Conservation (phyloP, 2,888 invertebrate genomes). For the Leistus spinibarbis region DNA sequence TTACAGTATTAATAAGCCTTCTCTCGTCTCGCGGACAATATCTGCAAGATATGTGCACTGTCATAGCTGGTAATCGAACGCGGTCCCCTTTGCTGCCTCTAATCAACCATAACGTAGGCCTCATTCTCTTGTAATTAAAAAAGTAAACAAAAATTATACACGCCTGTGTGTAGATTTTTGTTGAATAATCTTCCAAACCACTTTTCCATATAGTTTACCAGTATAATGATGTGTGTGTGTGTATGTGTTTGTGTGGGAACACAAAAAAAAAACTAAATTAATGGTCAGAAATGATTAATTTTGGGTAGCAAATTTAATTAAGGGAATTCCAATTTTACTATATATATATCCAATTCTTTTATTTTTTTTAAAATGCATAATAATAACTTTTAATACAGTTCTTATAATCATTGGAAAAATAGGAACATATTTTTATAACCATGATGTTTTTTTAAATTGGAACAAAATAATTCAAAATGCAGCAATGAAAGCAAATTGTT, state of each 20-base stretch:
- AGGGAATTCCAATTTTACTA: too few species aligned
- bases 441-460: too few species aligned
- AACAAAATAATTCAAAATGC: too few species aligned
- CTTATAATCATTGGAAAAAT: too few species aligned
- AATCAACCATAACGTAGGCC: conserved; percentile 45
- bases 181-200: conserved; percentile 24
- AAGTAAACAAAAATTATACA: conserved; percentile 46
- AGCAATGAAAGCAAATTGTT: too few species aligned
- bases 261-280: too few species aligned
- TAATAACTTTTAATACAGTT: too few species aligned
- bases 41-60: conserved; percentile 46
- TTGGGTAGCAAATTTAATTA: conserved; percentile 26
- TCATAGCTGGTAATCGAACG: conserved; percentile 50
- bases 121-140: conserved; percentile 47
- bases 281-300: conserved; percentile 19
- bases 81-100: conserved; percentile 44
- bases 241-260: too few species aligned
- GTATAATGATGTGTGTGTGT: too few species aligned
- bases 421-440: too few species aligned
- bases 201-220: conserved; percentile 25
- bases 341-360: too few species aligned
- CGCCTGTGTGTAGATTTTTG: conserved; percentile 22
- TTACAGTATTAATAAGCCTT: conserved; percentile 35
- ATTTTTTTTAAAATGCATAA: too few species aligned
- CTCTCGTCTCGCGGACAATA: conserved; percentile 3